Evolutionary conservation across 1,140 invertebrate species (phyloP).

Genomic region (Myzus persicae): DNA sequence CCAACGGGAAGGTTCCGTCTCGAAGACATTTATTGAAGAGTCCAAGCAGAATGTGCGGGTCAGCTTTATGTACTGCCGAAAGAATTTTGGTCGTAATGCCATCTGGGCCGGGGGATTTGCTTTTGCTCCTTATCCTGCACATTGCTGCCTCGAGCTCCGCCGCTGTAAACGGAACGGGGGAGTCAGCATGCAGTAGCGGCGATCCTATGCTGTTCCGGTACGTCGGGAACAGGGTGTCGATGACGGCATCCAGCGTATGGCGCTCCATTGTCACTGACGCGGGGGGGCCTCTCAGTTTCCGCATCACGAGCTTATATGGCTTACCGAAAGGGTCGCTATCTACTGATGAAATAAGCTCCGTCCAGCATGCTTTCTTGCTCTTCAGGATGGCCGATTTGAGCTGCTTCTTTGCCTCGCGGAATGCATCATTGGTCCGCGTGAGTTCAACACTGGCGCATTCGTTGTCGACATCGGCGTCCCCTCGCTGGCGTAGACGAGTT

Average conservation of each 20-base stretch:
- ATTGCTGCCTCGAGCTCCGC: not conserved
- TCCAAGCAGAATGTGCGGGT: not conserved
- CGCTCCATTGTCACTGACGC: not conserved
- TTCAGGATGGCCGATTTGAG: not conserved
- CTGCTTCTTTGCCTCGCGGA: not conserved
- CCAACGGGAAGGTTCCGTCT: not conserved
- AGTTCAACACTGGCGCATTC: not conserved
- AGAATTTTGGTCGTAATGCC: not conserved
- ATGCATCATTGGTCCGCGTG: not conserved
- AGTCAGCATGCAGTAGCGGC: not conserved
- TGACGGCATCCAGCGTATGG: not conserved
- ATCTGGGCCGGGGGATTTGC: not conserved
- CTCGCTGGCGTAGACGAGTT: not conserved
- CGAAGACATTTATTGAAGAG: not conserved
- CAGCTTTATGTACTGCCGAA: not conserved
- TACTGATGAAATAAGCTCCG: not conserved
- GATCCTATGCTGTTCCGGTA: not conserved
- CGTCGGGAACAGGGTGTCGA: not conserved
- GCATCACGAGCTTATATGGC: slow-evolving; percentile 1
- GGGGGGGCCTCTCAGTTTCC: not conserved
- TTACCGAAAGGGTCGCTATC: not conserved
- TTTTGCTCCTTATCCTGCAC: no score
- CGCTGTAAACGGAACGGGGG: not conserved
- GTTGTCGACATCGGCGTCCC: not conserved
- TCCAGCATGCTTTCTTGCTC: not conserved